These are phyloP conservation scores for Germaria angustata DNA, from an alignment of 2,888 invertebrate species.

Conservation along the genomic window DNA sequence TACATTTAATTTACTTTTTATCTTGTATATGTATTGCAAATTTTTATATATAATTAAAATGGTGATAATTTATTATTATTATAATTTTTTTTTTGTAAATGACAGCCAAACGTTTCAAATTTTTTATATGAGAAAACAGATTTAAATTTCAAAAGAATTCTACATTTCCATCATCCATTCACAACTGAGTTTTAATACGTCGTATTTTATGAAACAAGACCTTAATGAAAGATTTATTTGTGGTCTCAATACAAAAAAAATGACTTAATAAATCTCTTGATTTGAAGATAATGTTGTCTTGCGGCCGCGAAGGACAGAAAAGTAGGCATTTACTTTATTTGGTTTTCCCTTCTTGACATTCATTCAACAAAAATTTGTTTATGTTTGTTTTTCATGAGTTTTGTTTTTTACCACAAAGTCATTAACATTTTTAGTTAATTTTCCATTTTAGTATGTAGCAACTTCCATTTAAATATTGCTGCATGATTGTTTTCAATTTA, in stretches of 20 bases:
- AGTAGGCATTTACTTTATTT: not conserved
- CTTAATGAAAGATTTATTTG: not conserved
- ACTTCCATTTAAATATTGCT: not conserved
- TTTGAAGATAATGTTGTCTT: not conserved
- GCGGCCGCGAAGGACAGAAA: not conserved
- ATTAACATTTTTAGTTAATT: conserved; percentile 30
- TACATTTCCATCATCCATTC: too few relatives aligned
- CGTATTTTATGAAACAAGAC: too few relatives aligned
- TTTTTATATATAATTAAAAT: too few relatives aligned
- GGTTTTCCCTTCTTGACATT: not conserved
- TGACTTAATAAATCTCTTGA: not conserved
- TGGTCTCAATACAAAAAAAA: too few relatives aligned
- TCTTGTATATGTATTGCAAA: too few relatives aligned
- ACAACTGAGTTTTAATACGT: too few relatives aligned
- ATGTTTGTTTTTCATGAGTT: not conserved
- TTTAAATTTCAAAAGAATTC: too few relatives aligned
- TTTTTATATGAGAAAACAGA: too few relatives aligned
- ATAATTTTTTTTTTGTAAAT: too few relatives aligned
- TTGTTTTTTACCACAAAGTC: not conserved
- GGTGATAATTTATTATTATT: too few relatives aligned
- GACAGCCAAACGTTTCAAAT: too few relatives aligned
- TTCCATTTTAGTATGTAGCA: not conserved
- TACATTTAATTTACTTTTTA: too few relatives aligned
- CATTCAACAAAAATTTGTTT: not conserved
- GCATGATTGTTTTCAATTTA: not conserved